Evolutionary conservation across 2,888 invertebrate species (phyloP).

Genomic region (Hypena proboscidalis): DNA sequence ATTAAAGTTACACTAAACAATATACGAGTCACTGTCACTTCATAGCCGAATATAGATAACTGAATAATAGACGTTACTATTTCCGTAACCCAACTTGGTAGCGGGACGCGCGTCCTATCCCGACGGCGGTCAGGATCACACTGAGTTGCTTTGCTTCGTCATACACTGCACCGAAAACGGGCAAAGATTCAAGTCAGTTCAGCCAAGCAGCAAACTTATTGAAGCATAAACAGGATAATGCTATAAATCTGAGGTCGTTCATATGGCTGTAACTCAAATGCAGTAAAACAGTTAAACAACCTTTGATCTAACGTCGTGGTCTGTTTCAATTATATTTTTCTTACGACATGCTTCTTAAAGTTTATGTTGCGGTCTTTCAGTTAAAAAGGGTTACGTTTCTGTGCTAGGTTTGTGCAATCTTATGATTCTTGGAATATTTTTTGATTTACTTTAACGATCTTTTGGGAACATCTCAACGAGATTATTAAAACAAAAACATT

Average conservation of each 20-base stretch:
- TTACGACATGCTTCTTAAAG: conserved; percentile 15
- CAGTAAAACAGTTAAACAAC: conserved; percentile 47
- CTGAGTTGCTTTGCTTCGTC: conserved; percentile 48
- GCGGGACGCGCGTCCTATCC: conserved; percentile 52
- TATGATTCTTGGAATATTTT: background rate
- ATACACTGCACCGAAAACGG: conserved; percentile 47
- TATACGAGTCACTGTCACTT: conserved; percentile 44
- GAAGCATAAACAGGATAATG: conserved; percentile 67
- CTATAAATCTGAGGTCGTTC: conserved; percentile 61
- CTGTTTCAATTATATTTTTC: conserved; percentile 39
- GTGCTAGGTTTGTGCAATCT: background rate
- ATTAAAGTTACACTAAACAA: conserved; percentile 44
- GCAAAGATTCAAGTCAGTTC: conserved; percentile 61
- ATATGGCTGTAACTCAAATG: conserved; percentile 48
- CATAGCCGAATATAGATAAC: conserved; percentile 37
- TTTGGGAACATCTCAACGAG: too few relatives aligned
- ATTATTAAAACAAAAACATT: too few relatives aligned
- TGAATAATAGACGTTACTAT: conserved; percentile 58
- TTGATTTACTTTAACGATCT: too few relatives aligned
- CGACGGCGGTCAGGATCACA: conserved; percentile 54
- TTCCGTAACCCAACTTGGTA: conserved; percentile 61
- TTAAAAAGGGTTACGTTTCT: conserved; percentile 6
- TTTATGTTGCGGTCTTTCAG: conserved; percentile 32
- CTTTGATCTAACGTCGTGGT: conserved; percentile 49
- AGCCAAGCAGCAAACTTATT: conserved; percentile 64